These are phyloP conservation scores for Athene cunicularia DNA, from an alignment of 2,113 vertebrate species.

Conservation along the genomic window DNA sequence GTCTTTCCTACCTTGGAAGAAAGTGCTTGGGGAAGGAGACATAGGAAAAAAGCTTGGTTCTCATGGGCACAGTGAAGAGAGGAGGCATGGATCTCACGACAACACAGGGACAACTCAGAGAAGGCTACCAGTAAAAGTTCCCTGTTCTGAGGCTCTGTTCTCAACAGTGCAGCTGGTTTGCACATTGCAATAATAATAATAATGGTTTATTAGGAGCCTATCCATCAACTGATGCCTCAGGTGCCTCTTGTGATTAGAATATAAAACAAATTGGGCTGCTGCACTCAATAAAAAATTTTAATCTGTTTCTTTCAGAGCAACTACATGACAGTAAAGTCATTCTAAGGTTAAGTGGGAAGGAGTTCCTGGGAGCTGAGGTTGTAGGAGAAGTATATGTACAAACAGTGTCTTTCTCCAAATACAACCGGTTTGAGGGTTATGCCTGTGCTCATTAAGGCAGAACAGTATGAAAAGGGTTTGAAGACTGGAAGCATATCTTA, in stretches of 20 bases:
- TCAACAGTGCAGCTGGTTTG: slow-evolving; percentile 27
- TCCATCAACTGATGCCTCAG: slow-evolving; percentile 18
- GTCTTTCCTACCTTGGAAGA: not conserved
- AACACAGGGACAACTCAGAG: not conserved
- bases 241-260: slow-evolving; percentile 17
- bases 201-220: slow-evolving; percentile 56
- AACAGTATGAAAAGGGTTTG: not conserved
- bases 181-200: slow-evolving; percentile 35
- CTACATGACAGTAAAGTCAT: not conserved
- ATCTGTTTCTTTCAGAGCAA: not conserved
- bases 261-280: not conserved
- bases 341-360: slow-evolving; percentile 16
- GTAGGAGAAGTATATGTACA: not conserved
- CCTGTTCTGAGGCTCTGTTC: not conserved
- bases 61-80: not conserved
- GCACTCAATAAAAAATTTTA: not conserved
- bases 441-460: slow-evolving; percentile 5
- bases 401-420: not conserved
- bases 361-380: not conserved
- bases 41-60: not conserved
- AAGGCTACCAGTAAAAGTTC: not conserved
- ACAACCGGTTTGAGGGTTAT: not conserved
- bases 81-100: not conserved
- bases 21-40: not conserved
- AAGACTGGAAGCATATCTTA: slow-evolving; percentile 5